Evolutionary conservation across 23 tunicate genomes (phyloP).

Genomic region (Diplosoma virens): DNA sequence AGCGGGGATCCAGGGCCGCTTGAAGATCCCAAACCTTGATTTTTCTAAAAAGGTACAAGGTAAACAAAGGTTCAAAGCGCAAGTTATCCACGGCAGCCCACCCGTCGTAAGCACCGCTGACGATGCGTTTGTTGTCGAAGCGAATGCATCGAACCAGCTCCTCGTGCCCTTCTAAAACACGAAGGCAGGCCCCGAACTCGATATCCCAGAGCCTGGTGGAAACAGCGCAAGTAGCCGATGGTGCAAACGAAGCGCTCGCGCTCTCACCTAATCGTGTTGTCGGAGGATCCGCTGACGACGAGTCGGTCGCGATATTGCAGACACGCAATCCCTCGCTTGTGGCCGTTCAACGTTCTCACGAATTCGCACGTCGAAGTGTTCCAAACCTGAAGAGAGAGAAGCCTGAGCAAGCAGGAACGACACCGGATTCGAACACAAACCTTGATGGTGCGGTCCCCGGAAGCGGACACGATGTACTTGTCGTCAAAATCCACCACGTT

Average conservation of each 20-base stretch:
- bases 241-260: no score
- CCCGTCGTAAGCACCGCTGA: slow-evolving; percentile 99
- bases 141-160: slow-evolving; percentile 97
- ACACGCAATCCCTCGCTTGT: slow-evolving; percentile 96
- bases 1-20: slow-evolving; percentile 93
- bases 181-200: slow-evolving; percentile 91
- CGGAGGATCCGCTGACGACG: slow-evolving; percentile 97
- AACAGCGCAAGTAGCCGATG: no score
- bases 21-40: slow-evolving; percentile 98
- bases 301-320: slow-evolving; percentile 88
- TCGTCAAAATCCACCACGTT: slow-evolving; percentile 99
- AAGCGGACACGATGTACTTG: slow-evolving; percentile 97
- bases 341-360: slow-evolving; percentile 94
- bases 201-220: slow-evolving; percentile 87
- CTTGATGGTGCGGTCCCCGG: slow-evolving; percentile 98
- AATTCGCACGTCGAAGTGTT: slow-evolving; percentile 90
- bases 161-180: slow-evolving; percentile 94
- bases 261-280: slow-evolving; percentile 95
- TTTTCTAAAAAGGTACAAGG: slow-evolving; percentile 50
- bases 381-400: slow-evolving; percentile 68
- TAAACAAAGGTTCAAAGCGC: not conserved
- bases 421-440: no score
- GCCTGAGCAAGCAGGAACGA: not conserved
- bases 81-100: slow-evolving; percentile 13
- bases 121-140: slow-evolving; percentile 95